These are phyloP conservation scores for Clivina fossor DNA, from an alignment of 2,888 invertebrate species.

Conservation along the genomic window DNA sequence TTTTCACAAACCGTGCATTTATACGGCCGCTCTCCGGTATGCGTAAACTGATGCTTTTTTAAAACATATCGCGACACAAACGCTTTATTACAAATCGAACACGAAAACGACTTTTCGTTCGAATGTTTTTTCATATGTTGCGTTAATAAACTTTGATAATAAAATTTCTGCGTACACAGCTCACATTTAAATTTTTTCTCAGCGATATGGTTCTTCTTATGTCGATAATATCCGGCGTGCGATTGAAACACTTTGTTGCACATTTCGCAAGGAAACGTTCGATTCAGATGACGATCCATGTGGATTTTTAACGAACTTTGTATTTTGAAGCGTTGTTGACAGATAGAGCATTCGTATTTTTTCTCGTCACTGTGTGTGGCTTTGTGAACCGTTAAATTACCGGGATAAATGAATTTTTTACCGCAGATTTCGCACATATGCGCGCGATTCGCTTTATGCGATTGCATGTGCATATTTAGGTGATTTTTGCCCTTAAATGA, in stretches of 20 bases:
- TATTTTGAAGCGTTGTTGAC: conserved; percentile 1
- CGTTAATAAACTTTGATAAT: conserved; percentile 1
- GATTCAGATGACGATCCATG: not conserved
- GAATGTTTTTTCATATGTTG: conserved; percentile 1
- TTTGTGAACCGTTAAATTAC: conserved; percentile 9
- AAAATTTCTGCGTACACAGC: not conserved
- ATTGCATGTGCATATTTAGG: not conserved
- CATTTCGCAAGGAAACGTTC: not conserved
- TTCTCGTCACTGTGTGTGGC: not conserved
- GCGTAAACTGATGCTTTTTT: conserved; percentile 41
- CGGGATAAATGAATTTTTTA: conserved; percentile 2
- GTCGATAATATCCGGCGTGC: not conserved
- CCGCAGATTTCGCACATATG: conserved; percentile 16
- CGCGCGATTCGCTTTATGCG: not conserved
- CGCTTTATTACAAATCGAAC: conserved; percentile 36
- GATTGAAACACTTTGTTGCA: conserved; percentile 5
- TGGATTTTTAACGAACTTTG: not conserved
- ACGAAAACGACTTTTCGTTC: conserved; percentile 20
- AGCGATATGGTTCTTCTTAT: not conserved
- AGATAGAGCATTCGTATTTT: conserved; percentile 2
- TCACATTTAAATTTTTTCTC: conserved; percentile 6
- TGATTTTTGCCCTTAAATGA: not conserved
- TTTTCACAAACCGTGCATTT: conserved; percentile 37
- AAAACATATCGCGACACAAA: conserved; percentile 41
- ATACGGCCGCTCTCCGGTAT: conserved; percentile 40